Evolutionary conservation across 2,797 vertebrate species (phyloP), one percentile per base, ranked within the genome.

Genomic region (Thamnophis elegans): DNA sequence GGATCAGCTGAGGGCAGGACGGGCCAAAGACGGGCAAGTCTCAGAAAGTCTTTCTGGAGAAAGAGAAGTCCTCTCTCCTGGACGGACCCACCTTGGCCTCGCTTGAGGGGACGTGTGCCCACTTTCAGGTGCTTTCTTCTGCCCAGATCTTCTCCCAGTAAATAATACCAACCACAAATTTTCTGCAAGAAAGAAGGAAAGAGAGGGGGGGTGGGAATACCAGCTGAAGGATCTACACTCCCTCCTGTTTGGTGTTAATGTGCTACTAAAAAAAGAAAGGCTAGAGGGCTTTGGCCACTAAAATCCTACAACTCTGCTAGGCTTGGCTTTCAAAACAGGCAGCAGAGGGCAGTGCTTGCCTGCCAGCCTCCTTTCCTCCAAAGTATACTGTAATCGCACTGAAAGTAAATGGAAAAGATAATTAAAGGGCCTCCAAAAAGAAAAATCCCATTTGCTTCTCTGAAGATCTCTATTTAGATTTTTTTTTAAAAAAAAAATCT

Each of bases 101-200:
- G 95, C 91, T 91, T 97, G 92, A 97, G 96, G 58, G 94, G 95
- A 88, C 97, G 96, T 55, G 96, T 95, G 65, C 98, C 97, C 96
- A 98, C 98, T 96, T 98, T 98, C 95, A 99, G 96, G 96, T 99
- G 98, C 96, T 99, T 99, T 92, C 97, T 98, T 91, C 95, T 95
- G 86, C 99, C 99, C 94, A 98, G 96, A 92, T 98, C 98, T 94
- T 98, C 97, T 26, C 97, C 98, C 0, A 99, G 97, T 53, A 99
- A 98, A 94, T 99, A 98, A 96, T 99, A 99, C 98, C 98, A 99
- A 94, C 98, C 99, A 5, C 93, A 97, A 96, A 98, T 95, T 62
- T 98, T 97, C 99, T 99, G 97, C 47, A 89, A 36, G 16, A 3
- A 18, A 2, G 88, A 90, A 85, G 51, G 62, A 36, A 36, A 12